A percentile compares a stretch with the other conserved stretches of the same genome.
These are phyloP conservation scores for Adoxophyes honmai DNA, from an alignment of 1,140 invertebrate species.

Conservation along the genomic window DNA sequence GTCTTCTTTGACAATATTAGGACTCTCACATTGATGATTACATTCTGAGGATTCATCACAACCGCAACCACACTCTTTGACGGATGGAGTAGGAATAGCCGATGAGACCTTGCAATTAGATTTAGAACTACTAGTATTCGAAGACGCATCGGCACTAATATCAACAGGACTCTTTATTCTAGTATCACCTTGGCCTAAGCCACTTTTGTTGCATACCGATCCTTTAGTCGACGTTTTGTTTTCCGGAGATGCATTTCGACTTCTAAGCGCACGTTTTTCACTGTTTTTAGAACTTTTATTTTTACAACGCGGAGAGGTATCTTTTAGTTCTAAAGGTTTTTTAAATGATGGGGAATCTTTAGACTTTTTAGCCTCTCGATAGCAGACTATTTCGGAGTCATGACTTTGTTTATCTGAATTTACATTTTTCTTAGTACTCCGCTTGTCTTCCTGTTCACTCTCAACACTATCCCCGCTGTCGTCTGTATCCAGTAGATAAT, in stretches of 20 bases:
- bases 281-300: too few relatives aligned
- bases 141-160: neutral
- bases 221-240: too few relatives aligned
- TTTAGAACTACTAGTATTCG: neutral
- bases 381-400: neutral
- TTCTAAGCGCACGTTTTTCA: too few relatives aligned
- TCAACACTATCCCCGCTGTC: constrained; percentile 38
- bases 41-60: constrained; percentile 1
- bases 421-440: constrained; percentile 20
- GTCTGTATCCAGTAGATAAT: constrained; percentile 62
- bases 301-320: too few relatives aligned
- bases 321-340: too few relatives aligned
- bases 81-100: neutral
- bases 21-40: neutral
- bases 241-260: too few relatives aligned
- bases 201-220: too few relatives aligned
- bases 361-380: too few relatives aligned
- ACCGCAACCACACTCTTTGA: neutral
- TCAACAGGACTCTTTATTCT: too few relatives aligned
- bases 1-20: neutral
- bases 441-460: constrained; percentile 24
- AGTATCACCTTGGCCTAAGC: too few relatives aligned
- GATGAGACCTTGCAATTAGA: neutral
- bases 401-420: constrained; percentile 17
- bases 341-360: too few relatives aligned